Conservation (phyloP, 2,888 invertebrate genomes). For the Drosophila infuscata region DNA sequence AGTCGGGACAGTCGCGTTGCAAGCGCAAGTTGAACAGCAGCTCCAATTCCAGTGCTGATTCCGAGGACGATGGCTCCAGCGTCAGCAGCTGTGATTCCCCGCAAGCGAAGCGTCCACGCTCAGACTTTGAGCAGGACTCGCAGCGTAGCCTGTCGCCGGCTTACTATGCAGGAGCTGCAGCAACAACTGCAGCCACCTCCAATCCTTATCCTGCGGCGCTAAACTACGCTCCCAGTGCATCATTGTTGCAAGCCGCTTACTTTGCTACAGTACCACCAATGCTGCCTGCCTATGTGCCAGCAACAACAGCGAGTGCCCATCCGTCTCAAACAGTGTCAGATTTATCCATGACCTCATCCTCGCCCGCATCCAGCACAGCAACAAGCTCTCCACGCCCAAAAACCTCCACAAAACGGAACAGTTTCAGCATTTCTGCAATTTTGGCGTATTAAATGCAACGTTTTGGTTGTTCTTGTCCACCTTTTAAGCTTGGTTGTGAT, state of each 20-base stretch:
- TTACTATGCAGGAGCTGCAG: conserved; percentile 43
- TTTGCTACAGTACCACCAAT: conserved; percentile 60
- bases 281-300: conserved; percentile 29
- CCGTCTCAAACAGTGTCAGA: not conserved
- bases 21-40: conserved; percentile 88
- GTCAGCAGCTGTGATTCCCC: conserved; percentile 76
- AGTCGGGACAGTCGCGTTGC: conserved; percentile 91
- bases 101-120: conserved; percentile 78
- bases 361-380: conserved; percentile 9
- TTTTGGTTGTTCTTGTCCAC: conserved; percentile 2
- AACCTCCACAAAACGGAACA: conserved; percentile 77
- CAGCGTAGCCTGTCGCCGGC: conserved; percentile 65
- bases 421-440: conserved; percentile 85
- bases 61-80: conserved; percentile 81
- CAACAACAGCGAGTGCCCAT: conserved; percentile 9
- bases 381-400: conserved; percentile 45
- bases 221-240: conserved; percentile 36
- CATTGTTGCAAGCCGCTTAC: conserved; percentile 65
- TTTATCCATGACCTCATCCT: not conserved
- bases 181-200: conserved; percentile 5
- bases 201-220: conserved; percentile 29
- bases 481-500: conserved; percentile 60
- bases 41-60: conserved; percentile 63
- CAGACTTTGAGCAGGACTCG: conserved; percentile 82
- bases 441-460: conserved; percentile 73